Conservation (phyloP, 2,888 invertebrate species). For the Acrocera orbiculus region DNA sequence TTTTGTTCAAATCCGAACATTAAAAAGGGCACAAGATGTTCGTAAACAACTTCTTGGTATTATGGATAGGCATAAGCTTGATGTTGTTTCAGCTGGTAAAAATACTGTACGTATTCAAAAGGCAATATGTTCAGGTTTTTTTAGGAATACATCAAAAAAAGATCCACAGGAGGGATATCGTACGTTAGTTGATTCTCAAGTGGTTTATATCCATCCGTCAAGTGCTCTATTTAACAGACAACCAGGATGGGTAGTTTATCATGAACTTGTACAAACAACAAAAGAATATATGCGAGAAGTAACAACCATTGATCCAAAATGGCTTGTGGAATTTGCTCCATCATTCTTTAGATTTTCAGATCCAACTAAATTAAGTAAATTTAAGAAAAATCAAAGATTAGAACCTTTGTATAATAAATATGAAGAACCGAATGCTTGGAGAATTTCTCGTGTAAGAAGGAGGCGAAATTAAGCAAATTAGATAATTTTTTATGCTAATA, state of each 20-base stretch:
- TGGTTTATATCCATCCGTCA: constrained; percentile 97
- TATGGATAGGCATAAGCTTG: constrained; percentile 92
- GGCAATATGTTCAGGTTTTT: constrained; percentile 96
- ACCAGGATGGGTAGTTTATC: constrained; percentile 99
- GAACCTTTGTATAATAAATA: constrained; percentile 98
- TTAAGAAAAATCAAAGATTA: constrained; percentile 95
- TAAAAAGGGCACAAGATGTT: constrained; percentile 95
- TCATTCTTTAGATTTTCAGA: constrained; percentile 99
- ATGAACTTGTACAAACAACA: constrained; percentile 95
- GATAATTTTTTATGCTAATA: too few species aligned
- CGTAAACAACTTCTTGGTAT: constrained; percentile 93
- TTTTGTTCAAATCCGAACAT: constrained; percentile 90
- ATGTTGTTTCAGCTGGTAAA: constrained; percentile 92
- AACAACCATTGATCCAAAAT: constrained; percentile 90
- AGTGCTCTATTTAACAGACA: constrained; percentile 95
- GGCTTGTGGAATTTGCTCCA: constrained; percentile 98
- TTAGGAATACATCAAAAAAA: constrained; percentile 96
- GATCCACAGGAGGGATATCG: constrained; percentile 98
- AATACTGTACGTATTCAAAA: constrained; percentile 93
- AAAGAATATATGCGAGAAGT: constrained; percentile 99
- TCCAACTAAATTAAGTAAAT: constrained; percentile 93
- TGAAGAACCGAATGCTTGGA: constrained; percentile 98
- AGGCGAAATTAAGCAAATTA: constrained; percentile 55
- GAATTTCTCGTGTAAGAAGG: constrained; percentile 83
- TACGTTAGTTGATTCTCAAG: constrained; percentile 92